Evolutionary conservation across 1,140 invertebrate species (phyloP).

Genomic region (Ericerus pela): DNA sequence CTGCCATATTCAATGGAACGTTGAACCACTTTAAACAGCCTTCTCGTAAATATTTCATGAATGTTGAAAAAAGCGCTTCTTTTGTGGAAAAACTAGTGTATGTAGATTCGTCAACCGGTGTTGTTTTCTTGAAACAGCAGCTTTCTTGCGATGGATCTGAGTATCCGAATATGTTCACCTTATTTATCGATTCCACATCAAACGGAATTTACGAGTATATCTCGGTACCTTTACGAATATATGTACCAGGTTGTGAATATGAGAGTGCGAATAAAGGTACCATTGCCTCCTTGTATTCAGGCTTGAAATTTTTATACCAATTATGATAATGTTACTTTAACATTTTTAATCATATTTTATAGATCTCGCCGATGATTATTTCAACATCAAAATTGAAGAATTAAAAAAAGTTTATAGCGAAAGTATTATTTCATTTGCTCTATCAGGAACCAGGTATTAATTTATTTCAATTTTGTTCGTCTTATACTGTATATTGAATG

Average conservation of each 20-base stretch:
- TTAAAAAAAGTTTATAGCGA: slow-evolving; percentile 66
- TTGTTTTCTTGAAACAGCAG: slow-evolving; percentile 51
- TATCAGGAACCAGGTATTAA: slow-evolving; percentile 40
- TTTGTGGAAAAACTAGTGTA: slow-evolving; percentile 61
- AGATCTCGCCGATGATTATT: neutral
- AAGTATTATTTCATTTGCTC: slow-evolving; percentile 64
- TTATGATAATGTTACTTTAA: too few species aligned
- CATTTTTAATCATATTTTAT: neutral
- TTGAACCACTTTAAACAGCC: slow-evolving; percentile 58
- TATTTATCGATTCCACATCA: slow-evolving; percentile 70
- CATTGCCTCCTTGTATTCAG: too few species aligned
- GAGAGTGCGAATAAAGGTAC: slow-evolving; percentile 14
- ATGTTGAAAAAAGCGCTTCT: slow-evolving; percentile 57
- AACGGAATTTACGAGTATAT: slow-evolving; percentile 70
- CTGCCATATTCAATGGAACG: slow-evolving; percentile 60
- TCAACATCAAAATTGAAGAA: neutral
- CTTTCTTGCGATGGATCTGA: slow-evolving; percentile 64
- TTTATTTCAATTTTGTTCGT: neutral
- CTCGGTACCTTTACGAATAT: slow-evolving; percentile 57
- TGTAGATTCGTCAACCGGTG: slow-evolving; percentile 55
- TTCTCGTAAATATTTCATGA: slow-evolving; percentile 37
- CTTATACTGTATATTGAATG: neutral
- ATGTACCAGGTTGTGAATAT: slow-evolving; percentile 53
- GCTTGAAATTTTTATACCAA: neutral
- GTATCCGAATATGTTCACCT: slow-evolving; percentile 67